phyloP scores from a whole-genome alignment of 2,888 invertebrate genomes.

The Leistus spinibarbis region DNA sequence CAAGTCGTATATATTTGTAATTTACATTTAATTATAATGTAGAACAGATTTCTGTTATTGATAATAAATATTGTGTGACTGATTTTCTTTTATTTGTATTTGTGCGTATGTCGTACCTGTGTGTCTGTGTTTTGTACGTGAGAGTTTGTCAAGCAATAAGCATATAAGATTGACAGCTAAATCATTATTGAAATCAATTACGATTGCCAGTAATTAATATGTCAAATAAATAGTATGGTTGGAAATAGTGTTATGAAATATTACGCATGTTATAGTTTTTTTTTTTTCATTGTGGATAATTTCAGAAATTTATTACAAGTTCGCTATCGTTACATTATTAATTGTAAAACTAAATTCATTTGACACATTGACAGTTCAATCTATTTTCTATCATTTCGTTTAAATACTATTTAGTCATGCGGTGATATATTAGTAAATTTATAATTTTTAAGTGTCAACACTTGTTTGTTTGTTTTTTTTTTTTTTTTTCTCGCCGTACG shows the following conservation, averaged over 20 bases:
- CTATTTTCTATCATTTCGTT: no score
- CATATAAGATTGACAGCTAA: background rate
- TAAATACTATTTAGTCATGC: no score
- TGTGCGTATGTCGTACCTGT: background rate
- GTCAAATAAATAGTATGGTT: background rate
- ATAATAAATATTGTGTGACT: background rate
- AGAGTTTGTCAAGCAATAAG: background rate
- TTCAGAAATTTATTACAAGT: background rate
- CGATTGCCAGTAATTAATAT: background rate
- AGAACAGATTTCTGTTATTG: background rate
- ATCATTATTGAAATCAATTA: background rate
- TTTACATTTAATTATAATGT: background rate
- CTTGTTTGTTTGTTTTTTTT: no score
- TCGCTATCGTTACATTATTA: background rate
- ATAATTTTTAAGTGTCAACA: no score
- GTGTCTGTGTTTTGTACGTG: background rate
- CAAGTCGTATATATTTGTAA: background rate
- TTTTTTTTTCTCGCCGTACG: no score
- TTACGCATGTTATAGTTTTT: background rate
- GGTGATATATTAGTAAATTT: no score
- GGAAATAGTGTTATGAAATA: background rate
- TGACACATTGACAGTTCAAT: no score
- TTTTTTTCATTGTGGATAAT: no score
- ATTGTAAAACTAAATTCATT: no score
- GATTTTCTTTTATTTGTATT: background rate